Percentiles rank a stretch among this genome's conserved stretches.
These are phyloP conservation scores for Papilio polytes DNA, from an alignment of 1,140 invertebrate species.

Conservation along the genomic window DNA sequence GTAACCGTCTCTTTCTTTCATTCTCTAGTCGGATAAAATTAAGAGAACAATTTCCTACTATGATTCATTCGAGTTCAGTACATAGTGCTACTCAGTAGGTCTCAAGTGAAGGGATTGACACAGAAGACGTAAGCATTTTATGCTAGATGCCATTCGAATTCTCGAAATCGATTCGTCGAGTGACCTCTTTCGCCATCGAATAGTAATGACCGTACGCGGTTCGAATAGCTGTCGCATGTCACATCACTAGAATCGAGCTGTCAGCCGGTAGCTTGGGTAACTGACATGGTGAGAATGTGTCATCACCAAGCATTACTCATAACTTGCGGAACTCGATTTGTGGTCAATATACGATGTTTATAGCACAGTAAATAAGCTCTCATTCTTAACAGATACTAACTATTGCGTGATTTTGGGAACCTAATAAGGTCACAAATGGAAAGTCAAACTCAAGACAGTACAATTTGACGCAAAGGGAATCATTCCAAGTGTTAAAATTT, in stretches of 20 bases:
- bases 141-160: conserved; percentile 62
- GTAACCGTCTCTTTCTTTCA: background rate
- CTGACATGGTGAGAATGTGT: conserved; percentile 16
- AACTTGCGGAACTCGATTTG: background rate
- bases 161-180: conserved; percentile 62
- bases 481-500: too few relatives aligned
- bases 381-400: too few relatives aligned
- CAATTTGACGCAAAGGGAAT: too few relatives aligned
- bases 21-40: background rate
- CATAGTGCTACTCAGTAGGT: background rate
- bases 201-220: conserved; percentile 76
- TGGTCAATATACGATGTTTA: background rate
- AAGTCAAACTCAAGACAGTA: too few relatives aligned
- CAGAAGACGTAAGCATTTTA: conserved; percentile 49
- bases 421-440: too few relatives aligned
- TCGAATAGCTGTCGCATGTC: conserved; percentile 45
- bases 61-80: background rate
- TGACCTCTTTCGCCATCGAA: conserved; percentile 73
- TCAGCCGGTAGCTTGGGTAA: background rate
- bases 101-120: conserved; percentile 45
- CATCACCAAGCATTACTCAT: conserved; percentile 11
- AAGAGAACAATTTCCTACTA: background rate
- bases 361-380: background rate
- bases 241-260: conserved; percentile 16
- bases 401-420: too few relatives aligned